Conservation (phyloP, 2,113 vertebrate species). For the Vireo altiloquus region DNA sequence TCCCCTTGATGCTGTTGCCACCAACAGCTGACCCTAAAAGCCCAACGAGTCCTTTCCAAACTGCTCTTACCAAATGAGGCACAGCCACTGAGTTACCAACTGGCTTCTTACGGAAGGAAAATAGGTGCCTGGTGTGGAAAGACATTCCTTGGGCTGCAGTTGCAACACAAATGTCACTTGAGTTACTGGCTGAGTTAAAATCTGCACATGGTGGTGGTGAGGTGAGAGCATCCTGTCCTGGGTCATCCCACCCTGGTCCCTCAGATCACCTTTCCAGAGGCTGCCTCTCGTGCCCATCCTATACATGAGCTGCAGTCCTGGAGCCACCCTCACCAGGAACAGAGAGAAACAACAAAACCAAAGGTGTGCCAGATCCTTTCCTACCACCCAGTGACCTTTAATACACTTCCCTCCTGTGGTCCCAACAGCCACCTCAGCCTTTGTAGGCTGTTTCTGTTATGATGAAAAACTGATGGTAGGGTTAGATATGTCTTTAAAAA, state of each 20-base stretch:
- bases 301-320: neutral
- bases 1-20: neutral
- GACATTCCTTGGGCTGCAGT: neutral
- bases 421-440: neutral
- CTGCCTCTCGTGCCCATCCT: fast-evolving
- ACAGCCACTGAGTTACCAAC: neutral
- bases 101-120: neutral
- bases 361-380: neutral
- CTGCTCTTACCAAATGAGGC: neutral
- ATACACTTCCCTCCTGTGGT: neutral
- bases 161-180: neutral
- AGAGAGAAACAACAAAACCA: neutral
- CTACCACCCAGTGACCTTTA: neutral
- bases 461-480: neutral
- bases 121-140: neutral
- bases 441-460: neutral
- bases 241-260: neutral
- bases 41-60: neutral
- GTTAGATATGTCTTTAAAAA: neutral
- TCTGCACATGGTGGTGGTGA: neutral
- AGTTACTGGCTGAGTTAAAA: neutral
- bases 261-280: neutral
- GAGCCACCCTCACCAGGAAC: neutral
- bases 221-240: neutral
- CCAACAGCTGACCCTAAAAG: neutral